phyloP scores from a whole-genome alignment of 2,113 vertebrate species.

The Amazona guildingii region DNA sequence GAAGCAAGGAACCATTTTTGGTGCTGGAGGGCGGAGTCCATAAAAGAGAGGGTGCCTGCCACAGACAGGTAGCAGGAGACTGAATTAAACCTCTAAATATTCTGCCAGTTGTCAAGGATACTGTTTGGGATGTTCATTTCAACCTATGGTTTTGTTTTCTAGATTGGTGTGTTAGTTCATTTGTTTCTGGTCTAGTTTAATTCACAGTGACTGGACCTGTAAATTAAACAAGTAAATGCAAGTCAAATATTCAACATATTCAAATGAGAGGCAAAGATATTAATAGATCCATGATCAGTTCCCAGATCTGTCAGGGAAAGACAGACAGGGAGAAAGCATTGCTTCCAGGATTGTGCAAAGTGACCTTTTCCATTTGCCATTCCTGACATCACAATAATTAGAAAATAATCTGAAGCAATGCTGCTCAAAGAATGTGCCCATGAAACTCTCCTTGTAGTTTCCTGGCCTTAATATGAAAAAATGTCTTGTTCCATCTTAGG shows the following conservation, averaged over 20 bases:
- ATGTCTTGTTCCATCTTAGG: background rate
- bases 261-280: background rate
- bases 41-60: background rate
- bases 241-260: background rate
- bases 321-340: background rate
- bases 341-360: background rate
- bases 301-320: background rate
- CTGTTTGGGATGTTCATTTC: background rate
- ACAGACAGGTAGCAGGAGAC: background rate
- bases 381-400: slow-evolving; percentile 17
- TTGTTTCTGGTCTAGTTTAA: background rate
- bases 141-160: background rate
- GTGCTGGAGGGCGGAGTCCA: background rate
- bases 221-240: background rate
- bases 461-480: background rate
- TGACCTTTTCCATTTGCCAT: background rate
- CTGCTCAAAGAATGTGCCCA: background rate
- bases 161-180: background rate
- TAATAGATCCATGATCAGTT: background rate
- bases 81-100: background rate
- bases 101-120: background rate
- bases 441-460: background rate
- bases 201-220: background rate
- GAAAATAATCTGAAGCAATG: slow-evolving; percentile 1
- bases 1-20: background rate